Evolutionary conservation across 2,113 vertebrate genomes (phyloP), one percentile per base, ranked within the genome.

Genomic region (Onychorhynchus coronatus): DNA sequence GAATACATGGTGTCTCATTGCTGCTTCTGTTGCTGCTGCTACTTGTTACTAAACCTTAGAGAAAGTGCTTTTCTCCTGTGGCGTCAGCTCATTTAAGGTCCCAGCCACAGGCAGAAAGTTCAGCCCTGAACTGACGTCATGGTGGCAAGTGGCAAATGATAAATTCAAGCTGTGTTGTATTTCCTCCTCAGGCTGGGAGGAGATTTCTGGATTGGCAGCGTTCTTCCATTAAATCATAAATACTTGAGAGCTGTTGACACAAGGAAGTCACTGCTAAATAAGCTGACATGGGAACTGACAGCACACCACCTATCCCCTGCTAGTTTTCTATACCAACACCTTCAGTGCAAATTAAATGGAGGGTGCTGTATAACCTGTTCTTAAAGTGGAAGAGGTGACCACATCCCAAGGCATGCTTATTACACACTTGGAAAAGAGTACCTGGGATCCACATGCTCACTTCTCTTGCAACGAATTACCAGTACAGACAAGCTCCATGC

Each of bases 61-160:
- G 93, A 95, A 97, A 98, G 83, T 96, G 90, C 31, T 87, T 75
- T 91, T 75, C 56, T 79, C 49, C 74, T 49, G 70, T 72, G 50
- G 58, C 0, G 4, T 68, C 59, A 73, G 84, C 85, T 83, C 46
- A 65, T 88, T 97, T 98, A 98, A 97, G 91, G 95, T 62, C 83
- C 30, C 85, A 77, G 89, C 23, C 77, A 62, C 63, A 44, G 96
- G 98, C 97, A 65, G 96, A 93, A 92, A 97, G 97, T 97, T 97
- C 96, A 91, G 77, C 85, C 93, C 94, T 59, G 11, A 89, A 85
- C 67, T 98, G 98, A 98, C 96, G 98, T 98, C 97, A 98, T 20
- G 79, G 47, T 47, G 73, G 33, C 63, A 85, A 93, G 65, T 25
- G 14, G 90, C 93, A 97, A 95, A 95, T 97, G 91, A 73, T 39